Evolutionary conservation across 2,113 vertebrate species (phyloP), one percentile per base, ranked within the genome.

Genomic region (Cebidichthys violaceus): DNA sequence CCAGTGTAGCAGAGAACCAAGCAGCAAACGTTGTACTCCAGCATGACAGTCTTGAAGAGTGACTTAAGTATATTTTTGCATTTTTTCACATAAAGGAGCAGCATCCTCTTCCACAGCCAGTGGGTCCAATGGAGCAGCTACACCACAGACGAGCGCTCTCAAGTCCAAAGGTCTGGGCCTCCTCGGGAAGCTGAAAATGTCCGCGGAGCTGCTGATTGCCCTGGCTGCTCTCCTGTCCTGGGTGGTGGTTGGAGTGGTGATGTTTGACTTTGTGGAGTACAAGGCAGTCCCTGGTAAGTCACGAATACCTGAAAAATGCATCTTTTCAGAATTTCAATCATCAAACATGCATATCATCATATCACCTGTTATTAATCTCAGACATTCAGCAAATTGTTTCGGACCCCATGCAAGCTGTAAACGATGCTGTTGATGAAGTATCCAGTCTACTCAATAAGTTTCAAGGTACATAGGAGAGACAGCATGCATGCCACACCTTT

Each of bases 191-290:
- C 95, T 99, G 91, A 96, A 95, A 69, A 94, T 97, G 47, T 98
- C 97, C 1, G 96, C 96, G 50, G 97, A 97, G 92, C 97, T 98
- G 96, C 86, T 99, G 84, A 94, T 99, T 5, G 96, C 98, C 60
- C 90, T 97, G 64, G 96, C 95, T 76, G 95, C 98, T 71, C 96
- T 99, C 57, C 88, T 99, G 77, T 97, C 97, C 39, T 99, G 98
- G 97, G 95, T 96, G 79, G 95, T 96, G 66, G 97, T 98, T 65
- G 98, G 97, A 8, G 91, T 99, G 57, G 96, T 98, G 71, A 97
- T 99, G 96, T 99, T 99, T 91, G 97, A 99, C 90, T 94, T 99
- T 91, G 97, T 99, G 86, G 97, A 98, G 90, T 97, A 98, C 90
- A 97, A 96, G 91, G 93, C 83, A 57, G 92, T 99, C 65, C 96